Conservation (phyloP, 2,888 invertebrate genomes). For the Mayetiola destructor region DNA sequence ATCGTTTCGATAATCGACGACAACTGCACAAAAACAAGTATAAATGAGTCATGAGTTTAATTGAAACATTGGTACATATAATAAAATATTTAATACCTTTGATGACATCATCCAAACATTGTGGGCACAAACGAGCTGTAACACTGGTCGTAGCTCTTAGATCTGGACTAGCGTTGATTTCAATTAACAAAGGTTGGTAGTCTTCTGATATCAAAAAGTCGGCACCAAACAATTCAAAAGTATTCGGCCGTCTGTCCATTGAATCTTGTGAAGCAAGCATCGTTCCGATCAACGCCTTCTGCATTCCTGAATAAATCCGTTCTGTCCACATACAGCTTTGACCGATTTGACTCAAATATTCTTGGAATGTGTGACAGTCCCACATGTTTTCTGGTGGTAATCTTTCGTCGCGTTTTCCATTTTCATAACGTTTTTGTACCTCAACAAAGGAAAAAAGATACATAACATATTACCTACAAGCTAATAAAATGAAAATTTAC, state of each 20-base stretch:
- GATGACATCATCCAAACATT: slow-evolving; percentile 76
- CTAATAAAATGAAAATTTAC: too few species aligned
- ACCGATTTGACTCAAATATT: slow-evolving; percentile 49
- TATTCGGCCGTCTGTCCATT: slow-evolving; percentile 63
- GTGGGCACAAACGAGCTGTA: slow-evolving; percentile 71
- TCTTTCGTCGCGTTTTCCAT: slow-evolving; percentile 53
- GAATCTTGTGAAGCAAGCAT: slow-evolving; percentile 75
- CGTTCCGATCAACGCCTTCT: slow-evolving; percentile 57
- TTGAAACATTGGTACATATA: neutral
- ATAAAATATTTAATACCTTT: slow-evolving; percentile 49
- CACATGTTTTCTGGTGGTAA: slow-evolving; percentile 90
- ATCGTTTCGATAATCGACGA: slow-evolving; percentile 56
- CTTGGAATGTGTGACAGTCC: slow-evolving; percentile 72
- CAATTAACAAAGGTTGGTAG: slow-evolving; percentile 81
- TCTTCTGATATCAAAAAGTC: slow-evolving; percentile 88
- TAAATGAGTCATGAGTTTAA: neutral
- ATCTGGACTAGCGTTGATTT: slow-evolving; percentile 89
- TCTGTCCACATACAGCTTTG: slow-evolving; percentile 67
- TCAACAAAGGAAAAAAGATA: too few species aligned
- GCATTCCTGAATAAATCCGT: slow-evolving; percentile 79
- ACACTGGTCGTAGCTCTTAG: slow-evolving; percentile 82
- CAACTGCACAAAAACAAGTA: slow-evolving; percentile 42
- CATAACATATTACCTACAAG: too few species aligned
- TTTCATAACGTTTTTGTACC: slow-evolving; percentile 78
- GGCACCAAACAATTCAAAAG: slow-evolving; percentile 87